Percentiles rank a stretch among this genome's conserved stretches.
phyloP scores from a whole-genome alignment of 1,140 invertebrate genomes.

The Diorhabda sublineata region DNA sequence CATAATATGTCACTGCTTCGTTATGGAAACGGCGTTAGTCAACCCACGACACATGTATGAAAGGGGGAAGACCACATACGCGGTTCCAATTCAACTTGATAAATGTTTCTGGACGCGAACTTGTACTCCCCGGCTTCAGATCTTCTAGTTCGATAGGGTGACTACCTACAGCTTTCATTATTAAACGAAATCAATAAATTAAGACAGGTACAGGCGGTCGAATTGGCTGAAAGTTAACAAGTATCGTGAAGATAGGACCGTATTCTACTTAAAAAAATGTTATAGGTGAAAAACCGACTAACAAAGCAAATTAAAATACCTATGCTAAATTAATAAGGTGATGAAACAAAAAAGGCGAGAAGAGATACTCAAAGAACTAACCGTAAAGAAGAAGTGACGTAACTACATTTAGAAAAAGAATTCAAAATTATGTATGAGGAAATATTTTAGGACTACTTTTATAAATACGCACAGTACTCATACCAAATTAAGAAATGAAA shows the following conservation, averaged over 20 bases:
- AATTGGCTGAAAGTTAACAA: slow-evolving; percentile 3
- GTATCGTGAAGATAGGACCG: neutral
- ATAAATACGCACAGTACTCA: too few species aligned
- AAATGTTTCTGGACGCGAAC: neutral
- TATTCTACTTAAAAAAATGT: too few species aligned
- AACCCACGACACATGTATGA: neutral
- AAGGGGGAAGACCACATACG: neutral
- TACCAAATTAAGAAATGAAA: too few species aligned
- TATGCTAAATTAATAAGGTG: too few species aligned
- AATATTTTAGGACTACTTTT: too few species aligned
- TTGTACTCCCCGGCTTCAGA: neutral
- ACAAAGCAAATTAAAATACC: too few species aligned
- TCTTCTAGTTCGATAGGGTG: slow-evolving; percentile 1
- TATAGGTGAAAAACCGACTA: too few species aligned
- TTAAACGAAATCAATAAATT: slow-evolving; percentile 1
- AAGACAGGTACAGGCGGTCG: slow-evolving; percentile 4
- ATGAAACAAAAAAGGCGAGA: too few species aligned
- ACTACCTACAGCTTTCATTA: slow-evolving; percentile 2
- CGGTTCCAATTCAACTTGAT: slow-evolving; percentile 1
- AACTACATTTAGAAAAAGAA: too few species aligned
- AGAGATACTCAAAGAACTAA: too few species aligned
- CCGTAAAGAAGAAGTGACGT: too few species aligned
- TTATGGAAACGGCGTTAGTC: neutral
- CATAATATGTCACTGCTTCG: neutral
- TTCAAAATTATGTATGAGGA: too few species aligned